Evolutionary conservation across 2,888 invertebrate species (phyloP).

Genomic region (Zonitis immaculata): DNA sequence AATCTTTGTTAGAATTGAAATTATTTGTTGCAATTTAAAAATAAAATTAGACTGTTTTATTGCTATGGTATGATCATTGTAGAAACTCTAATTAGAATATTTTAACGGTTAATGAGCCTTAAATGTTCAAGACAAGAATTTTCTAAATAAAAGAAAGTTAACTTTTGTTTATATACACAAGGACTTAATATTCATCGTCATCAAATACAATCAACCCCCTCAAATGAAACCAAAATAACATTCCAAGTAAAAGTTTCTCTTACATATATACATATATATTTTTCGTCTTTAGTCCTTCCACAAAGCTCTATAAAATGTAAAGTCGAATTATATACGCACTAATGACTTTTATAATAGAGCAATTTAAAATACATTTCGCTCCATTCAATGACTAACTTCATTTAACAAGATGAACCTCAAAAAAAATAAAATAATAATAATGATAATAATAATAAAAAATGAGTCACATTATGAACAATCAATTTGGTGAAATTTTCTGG

Average conservation of each 20-base stretch:
- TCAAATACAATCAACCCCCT: not conserved
- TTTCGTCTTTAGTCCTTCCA: not conserved
- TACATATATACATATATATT: not conserved
- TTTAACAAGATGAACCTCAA: not conserved
- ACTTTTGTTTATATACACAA: not conserved
- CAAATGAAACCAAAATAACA: not conserved
- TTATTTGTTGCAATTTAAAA: too few species aligned
- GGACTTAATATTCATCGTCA: not conserved
- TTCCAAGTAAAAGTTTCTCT: not conserved
- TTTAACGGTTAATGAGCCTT: not conserved
- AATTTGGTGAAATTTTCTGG: not conserved
- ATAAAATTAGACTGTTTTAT: not conserved
- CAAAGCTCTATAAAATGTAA: constrained; percentile 31
- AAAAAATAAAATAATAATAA: too few species aligned
- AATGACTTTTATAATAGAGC: constrained; percentile 40
- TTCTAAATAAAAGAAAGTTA: not conserved
- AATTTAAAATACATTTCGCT: constrained; percentile 32
- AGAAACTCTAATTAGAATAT: not conserved
- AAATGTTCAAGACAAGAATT: not conserved
- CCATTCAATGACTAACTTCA: constrained; percentile 2
- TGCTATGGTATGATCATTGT: not conserved
- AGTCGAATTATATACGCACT: constrained; percentile 37
- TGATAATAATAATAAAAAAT: not conserved
- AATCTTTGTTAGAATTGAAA: too few species aligned
- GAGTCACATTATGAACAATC: not conserved